Percentiles rank a stretch among this genome's conserved stretches.
Conservation (phyloP, 1,140 invertebrate species). For the Chironomus striatipennis region DNA sequence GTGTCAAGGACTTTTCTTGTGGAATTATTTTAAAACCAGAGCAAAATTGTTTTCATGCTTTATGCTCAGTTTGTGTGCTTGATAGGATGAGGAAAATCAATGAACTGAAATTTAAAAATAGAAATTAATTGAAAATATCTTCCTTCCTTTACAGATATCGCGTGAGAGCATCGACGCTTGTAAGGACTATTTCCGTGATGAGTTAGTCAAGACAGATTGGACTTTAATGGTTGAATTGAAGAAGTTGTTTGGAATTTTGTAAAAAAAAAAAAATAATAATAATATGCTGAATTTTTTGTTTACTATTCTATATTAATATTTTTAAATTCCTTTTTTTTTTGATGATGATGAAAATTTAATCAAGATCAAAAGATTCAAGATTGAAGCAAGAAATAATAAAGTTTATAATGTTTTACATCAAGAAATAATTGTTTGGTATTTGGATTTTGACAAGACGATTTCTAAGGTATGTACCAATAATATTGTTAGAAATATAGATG, state of each 20-base stretch:
- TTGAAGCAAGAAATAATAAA: not conserved
- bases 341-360: slow-evolving; percentile 26
- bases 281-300: no score
- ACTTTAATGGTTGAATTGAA: slow-evolving; percentile 97
- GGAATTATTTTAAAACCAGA: no score
- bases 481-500: no score
- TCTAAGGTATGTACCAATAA: no score
- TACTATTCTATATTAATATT: slow-evolving; percentile 26
- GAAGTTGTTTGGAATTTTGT: slow-evolving; percentile 95
- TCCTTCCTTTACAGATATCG: slow-evolving; percentile 70
- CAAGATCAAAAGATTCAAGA: not conserved
- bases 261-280: slow-evolving; percentile 35
- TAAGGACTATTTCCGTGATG: slow-evolving; percentile 98
- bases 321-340: slow-evolving; percentile 28
- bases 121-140: no score
- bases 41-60: no score
- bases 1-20: no score
- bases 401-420: not conserved
- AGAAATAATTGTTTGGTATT: not conserved
- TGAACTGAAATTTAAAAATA: no score
- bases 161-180: slow-evolving; percentile 97
- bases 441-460: no score
- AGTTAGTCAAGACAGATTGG: slow-evolving; percentile 94
- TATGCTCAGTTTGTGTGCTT: no score
- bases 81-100: no score